A percentile compares a stretch with the other conserved stretches of the same genome.
Evolutionary conservation across 1,140 invertebrate genomes (phyloP).

Genomic region (Theocolax elegans): DNA sequence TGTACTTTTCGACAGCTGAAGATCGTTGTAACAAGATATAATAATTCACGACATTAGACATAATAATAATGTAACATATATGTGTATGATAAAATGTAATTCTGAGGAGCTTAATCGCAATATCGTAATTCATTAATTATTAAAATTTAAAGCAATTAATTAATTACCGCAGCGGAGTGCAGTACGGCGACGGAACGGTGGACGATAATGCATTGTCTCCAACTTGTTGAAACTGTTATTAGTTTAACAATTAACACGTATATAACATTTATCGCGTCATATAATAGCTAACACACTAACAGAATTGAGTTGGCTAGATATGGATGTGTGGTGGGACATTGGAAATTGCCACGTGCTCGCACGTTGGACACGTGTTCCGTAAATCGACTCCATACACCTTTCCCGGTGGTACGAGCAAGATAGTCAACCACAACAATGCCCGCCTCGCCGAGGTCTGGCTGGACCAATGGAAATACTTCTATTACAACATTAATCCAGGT

Average conservation of each 20-base stretch:
- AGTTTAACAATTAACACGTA: constrained; percentile 13
- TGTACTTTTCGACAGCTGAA: too few species aligned
- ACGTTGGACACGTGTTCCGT: constrained; percentile 96
- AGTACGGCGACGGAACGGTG: not conserved
- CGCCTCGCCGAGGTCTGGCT: constrained; percentile 97
- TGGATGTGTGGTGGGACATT: constrained; percentile 97
- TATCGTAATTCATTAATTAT: constrained; percentile 1
- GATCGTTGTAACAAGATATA: too few species aligned
- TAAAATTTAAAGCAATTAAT: constrained; percentile 1
- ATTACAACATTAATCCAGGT: constrained; percentile 98
- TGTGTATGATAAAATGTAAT: too few species aligned
- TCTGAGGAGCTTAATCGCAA: not conserved
- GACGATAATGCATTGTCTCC: not conserved
- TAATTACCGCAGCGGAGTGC: not conserved
- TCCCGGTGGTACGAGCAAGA: constrained; percentile 96
- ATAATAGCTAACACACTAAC: constrained; percentile 43
- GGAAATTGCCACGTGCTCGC: constrained; percentile 91
- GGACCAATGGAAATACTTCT: constrained; percentile 98
- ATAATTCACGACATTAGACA: too few species aligned
- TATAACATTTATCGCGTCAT: constrained; percentile 14
- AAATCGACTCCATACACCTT: constrained; percentile 99
- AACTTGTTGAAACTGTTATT: not conserved
- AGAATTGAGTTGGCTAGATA: constrained; percentile 76
- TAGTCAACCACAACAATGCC: constrained; percentile 98
- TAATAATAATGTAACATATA: too few species aligned